A percentile compares a stretch with the other conserved stretches of the same genome.
Evolutionary conservation across 64 coral and sea anemone genomes (phyloP).

Genomic region (Montipora sp.): DNA sequence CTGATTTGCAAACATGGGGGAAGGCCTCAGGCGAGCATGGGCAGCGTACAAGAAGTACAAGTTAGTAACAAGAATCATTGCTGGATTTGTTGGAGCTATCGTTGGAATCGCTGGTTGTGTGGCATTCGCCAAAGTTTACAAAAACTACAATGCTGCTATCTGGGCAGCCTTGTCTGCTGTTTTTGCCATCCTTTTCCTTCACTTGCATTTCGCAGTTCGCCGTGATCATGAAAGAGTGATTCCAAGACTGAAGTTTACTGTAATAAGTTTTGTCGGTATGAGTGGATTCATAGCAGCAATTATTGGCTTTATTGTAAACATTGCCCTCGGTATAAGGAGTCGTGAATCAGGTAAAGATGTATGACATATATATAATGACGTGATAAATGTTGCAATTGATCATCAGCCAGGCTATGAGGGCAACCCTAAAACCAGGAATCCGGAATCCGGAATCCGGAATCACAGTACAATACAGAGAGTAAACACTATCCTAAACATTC

Average conservation of each 20-base stretch:
- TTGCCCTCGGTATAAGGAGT: not conserved
- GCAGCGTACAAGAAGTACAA: conserved; percentile 15
- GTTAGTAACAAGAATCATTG: conserved; percentile 14
- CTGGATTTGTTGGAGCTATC: conserved; percentile 3
- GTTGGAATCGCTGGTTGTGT: conserved; percentile 31
- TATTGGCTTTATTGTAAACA: not conserved
- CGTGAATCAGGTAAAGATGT: conserved; percentile 13
- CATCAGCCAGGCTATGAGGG: too few relatives aligned
- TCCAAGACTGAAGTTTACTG: conserved; percentile 28
- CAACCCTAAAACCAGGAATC: too few relatives aligned
- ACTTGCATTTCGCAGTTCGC: conserved; percentile 19
- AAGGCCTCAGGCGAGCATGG: not conserved
- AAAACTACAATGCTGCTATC: conserved; percentile 30
- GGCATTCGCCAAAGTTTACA: not conserved
- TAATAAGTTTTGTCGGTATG: not conserved
- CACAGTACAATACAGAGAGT: too few relatives aligned
- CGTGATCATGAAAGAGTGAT: conserved; percentile 22
- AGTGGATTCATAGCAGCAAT: conserved; percentile 4
- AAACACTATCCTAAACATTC: too few relatives aligned
- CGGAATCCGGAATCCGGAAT: too few relatives aligned
- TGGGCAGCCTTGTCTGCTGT: conserved; percentile 28
- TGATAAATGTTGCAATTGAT: too few relatives aligned
- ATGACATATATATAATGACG: too few relatives aligned
- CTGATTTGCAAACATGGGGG: not conserved
- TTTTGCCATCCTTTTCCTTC: conserved; percentile 19